Conservation (phyloP, 1,140 invertebrate species). For the Magallana gigas region DNA sequence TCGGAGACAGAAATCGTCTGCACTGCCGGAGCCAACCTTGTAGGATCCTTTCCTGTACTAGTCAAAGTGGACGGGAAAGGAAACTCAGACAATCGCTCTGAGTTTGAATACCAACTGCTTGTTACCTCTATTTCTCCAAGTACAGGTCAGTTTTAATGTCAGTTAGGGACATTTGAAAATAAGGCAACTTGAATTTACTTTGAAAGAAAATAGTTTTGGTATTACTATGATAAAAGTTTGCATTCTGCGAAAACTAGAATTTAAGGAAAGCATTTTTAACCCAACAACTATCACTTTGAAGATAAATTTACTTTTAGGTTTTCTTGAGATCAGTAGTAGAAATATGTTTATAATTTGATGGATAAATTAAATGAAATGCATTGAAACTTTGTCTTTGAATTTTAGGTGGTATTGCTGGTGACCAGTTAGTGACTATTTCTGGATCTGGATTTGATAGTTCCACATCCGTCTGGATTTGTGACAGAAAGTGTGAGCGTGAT, state of each 20-base stretch:
- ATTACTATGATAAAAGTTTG: background rate
- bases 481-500: constrained; percentile 56
- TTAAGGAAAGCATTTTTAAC: no score
- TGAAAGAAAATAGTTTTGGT: background rate
- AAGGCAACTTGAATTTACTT: background rate
- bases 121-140: constrained; percentile 57
- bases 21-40: constrained; percentile 60
- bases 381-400: no score
- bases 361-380: no score
- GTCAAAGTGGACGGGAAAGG: constrained; percentile 64
- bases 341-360: no score
- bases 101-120: constrained; percentile 65
- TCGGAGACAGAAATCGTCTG: constrained; percentile 58
- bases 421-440: constrained; percentile 65
- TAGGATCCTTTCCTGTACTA: constrained; percentile 57
- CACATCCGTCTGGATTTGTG: constrained; percentile 66
- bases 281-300: no score
- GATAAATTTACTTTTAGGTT: no score
- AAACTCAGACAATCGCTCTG: constrained; percentile 54
- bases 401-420: constrained; percentile 69
- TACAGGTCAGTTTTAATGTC: background rate
- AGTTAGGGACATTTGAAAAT: background rate
- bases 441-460: constrained; percentile 68
- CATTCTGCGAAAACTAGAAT: no score
- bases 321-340: no score